These are phyloP conservation scores for Tenrec ecaudatus DNA, from an alignment of 2,113 vertebrate species.

Conservation along the genomic window DNA sequence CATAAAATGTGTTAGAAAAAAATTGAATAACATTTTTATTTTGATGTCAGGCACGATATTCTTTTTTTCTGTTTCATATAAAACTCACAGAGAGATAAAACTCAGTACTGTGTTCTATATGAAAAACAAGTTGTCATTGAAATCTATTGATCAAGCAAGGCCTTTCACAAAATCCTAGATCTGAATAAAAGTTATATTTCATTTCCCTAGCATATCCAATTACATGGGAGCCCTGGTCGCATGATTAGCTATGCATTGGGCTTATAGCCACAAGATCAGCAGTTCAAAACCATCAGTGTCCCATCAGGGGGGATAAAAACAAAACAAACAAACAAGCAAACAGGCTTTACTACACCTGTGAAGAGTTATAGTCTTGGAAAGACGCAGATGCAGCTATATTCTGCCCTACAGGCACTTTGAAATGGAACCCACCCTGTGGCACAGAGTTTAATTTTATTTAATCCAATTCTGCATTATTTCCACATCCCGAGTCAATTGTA, in stretches of 20 bases:
- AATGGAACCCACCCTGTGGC: no score
- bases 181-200: background rate
- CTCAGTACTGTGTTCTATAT: background rate
- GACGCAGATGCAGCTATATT: no score
- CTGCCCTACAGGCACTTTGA: no score
- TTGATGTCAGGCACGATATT: slow-evolving; percentile 29
- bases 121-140: background rate
- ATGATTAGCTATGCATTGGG: no score
- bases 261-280: no score
- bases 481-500: background rate
- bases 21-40: slow-evolving; percentile 8
- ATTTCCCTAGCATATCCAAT: background rate
- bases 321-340: no score
- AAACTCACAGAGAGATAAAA: background rate
- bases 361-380: no score
- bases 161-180: slow-evolving; percentile 13
- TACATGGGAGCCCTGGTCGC: background rate
- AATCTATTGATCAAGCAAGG: slow-evolving; percentile 1
- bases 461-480: background rate
- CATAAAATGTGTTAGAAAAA: background rate
- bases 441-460: no score
- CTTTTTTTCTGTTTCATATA: background rate
- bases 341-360: no score
- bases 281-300: no score
- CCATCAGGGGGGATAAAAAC: no score